Evolutionary conservation across 2,113 vertebrate genomes (phyloP).

Genomic region (Aythya baeri): DNA sequence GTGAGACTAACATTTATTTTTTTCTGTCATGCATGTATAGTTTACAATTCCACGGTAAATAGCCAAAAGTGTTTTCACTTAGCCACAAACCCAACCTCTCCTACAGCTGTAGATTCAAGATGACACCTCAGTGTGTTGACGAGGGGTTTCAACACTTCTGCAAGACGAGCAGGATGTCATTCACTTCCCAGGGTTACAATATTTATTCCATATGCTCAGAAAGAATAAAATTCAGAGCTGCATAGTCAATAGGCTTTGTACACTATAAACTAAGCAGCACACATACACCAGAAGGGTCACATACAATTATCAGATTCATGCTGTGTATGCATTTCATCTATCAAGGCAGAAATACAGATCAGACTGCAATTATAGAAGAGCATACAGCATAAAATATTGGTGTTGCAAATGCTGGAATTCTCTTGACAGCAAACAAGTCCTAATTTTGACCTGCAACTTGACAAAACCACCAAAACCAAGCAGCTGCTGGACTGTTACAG

Average conservation of each 20-base stretch:
- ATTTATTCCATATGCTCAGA: background rate
- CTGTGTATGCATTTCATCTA: background rate
- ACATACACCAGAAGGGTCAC: background rate
- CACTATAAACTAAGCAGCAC: background rate
- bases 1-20: background rate
- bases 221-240: background rate
- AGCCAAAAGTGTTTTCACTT: slow-evolving; percentile 6
- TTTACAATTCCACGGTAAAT: slow-evolving; percentile 10
- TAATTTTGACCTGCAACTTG: slow-evolving; percentile 36
- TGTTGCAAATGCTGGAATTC: background rate
- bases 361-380: slow-evolving; percentile 2
- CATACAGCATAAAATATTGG: background rate
- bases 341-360: background rate
- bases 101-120: background rate
- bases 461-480: slow-evolving; percentile 41
- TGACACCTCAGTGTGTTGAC: rapidly evolving
- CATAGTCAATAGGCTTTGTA: background rate
- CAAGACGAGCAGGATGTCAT: background rate
- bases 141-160: background rate
- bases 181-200: background rate
- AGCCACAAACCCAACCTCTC: slow-evolving; percentile 23
- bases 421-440: background rate
- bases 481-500: slow-evolving; percentile 39
- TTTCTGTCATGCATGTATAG: background rate
- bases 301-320: background rate